Conservation (phyloP, 35 echinoderm and acorn worm species). For the Nesometra sesokonis region DNA sequence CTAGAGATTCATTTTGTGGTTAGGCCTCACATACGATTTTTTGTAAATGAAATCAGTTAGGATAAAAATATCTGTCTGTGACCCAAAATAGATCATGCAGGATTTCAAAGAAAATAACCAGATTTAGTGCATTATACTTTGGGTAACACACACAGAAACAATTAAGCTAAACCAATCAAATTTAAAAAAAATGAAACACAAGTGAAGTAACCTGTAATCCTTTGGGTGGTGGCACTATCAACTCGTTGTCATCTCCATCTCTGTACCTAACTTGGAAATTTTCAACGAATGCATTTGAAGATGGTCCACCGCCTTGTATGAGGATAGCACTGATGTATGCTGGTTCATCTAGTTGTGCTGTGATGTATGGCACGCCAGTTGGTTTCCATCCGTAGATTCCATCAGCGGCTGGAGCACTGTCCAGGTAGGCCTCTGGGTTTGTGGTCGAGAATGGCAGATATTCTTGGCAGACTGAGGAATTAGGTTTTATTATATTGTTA, state of each 20-base stretch:
- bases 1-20: too few relatives aligned
- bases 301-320: background rate
- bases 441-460: background rate
- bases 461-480: background rate
- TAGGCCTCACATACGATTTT: too few relatives aligned
- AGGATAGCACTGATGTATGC: background rate
- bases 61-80: too few relatives aligned
- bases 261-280: background rate
- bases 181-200: too few relatives aligned
- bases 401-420: background rate
- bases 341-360: background rate
- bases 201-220: background rate
- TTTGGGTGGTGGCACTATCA: background rate
- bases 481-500: too few relatives aligned
- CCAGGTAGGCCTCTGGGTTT: background rate
- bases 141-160: too few relatives aligned
- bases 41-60: too few relatives aligned
- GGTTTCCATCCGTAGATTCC: background rate
- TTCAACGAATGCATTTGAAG: background rate
- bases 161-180: too few relatives aligned
- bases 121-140: too few relatives aligned
- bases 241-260: background rate
- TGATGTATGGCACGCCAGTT: background rate
- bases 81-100: too few relatives aligned
- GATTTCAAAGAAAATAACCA: too few relatives aligned